Evolutionary conservation across 2,888 invertebrate species (phyloP).

Genomic region (Epistrophella euchroma): DNA sequence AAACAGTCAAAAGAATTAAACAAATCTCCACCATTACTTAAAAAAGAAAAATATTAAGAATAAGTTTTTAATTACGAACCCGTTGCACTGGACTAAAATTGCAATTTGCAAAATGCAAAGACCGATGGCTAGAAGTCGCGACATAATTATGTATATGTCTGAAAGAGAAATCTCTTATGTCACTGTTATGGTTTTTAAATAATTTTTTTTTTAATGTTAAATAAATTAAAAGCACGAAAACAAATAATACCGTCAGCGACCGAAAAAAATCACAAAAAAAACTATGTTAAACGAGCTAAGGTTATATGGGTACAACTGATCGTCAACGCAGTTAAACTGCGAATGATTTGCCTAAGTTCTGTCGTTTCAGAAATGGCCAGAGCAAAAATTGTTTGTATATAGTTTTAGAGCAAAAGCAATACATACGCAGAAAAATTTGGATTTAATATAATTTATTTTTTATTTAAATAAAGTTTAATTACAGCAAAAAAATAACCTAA

Average conservation of each 20-base stretch:
- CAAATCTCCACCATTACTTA: slow-evolving; percentile 7
- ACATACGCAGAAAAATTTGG: no score
- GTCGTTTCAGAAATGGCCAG: no score
- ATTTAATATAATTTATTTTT: no score
- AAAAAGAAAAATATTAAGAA: neutral
- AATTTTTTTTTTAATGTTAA: slow-evolving; percentile 10
- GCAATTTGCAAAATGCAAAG: slow-evolving; percentile 67
- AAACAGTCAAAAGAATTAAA: neutral
- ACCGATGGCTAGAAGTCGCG: slow-evolving; percentile 53
- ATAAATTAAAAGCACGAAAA: slow-evolving; percentile 43
- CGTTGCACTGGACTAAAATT: slow-evolving; percentile 64
- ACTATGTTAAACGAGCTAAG: neutral
- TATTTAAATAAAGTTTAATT: no score
- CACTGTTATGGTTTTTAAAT: slow-evolving; percentile 11
- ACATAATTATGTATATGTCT: slow-evolving; percentile 52
- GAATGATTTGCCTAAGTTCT: no score
- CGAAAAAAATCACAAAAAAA: slow-evolving; percentile 6
- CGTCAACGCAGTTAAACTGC: slow-evolving; percentile 58
- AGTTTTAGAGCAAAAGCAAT: no score
- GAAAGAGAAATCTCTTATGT: slow-evolving; percentile 9
- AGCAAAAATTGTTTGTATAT: no score
- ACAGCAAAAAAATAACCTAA: no score
- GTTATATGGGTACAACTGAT: slow-evolving; percentile 53
- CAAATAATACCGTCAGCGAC: slow-evolving; percentile 39
- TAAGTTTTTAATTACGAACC: slow-evolving; percentile 52